Evolutionary conservation across 1,140 invertebrate species (phyloP).

Genomic region (Potamilus streckersoni): DNA sequence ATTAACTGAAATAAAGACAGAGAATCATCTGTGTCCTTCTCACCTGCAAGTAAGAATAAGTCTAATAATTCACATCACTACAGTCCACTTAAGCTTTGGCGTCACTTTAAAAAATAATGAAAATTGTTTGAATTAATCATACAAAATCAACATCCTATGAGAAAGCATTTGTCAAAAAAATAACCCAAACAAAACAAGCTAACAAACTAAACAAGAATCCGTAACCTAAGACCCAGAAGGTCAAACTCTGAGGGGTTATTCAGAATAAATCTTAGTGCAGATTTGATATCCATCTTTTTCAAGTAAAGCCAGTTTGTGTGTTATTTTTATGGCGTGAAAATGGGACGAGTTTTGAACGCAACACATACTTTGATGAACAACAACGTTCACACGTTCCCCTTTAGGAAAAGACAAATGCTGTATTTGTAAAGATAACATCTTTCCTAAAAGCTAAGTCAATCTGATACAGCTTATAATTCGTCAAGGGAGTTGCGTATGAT

Average conservation of each 20-base stretch:
- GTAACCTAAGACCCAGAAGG: too few species aligned
- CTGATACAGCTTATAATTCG: conserved; percentile 1
- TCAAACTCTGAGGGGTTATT: not conserved
- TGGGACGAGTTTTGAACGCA: conserved; percentile 11
- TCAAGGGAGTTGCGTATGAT: not conserved
- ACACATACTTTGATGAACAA: conserved; percentile 6
- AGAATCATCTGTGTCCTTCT: not conserved
- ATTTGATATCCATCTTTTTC: not conserved
- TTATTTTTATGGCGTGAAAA: conserved; percentile 1
- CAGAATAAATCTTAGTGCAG: conserved; percentile 9
- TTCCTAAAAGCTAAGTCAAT: conserved; percentile 6
- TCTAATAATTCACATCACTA: conserved; percentile 7
- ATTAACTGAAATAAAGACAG: not conserved
- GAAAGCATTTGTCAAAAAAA: conserved; percentile 23
- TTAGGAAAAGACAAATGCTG: conserved; percentile 14
- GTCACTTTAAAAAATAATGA: conserved; percentile 6
- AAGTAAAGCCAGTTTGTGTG: too few species aligned
- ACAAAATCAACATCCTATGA: conserved; percentile 11
- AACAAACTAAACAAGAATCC: conserved; percentile 5
- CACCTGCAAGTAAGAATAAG: conserved; percentile 5
- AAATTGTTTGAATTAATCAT: conserved; percentile 3
- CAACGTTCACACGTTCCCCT: conserved; percentile 5
- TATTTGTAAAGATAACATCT: not conserved
- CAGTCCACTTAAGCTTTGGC: not conserved
- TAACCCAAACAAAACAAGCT: not conserved